Conservation (phyloP, 1,140 invertebrate genomes). For the Drosophila mayri region DNA sequence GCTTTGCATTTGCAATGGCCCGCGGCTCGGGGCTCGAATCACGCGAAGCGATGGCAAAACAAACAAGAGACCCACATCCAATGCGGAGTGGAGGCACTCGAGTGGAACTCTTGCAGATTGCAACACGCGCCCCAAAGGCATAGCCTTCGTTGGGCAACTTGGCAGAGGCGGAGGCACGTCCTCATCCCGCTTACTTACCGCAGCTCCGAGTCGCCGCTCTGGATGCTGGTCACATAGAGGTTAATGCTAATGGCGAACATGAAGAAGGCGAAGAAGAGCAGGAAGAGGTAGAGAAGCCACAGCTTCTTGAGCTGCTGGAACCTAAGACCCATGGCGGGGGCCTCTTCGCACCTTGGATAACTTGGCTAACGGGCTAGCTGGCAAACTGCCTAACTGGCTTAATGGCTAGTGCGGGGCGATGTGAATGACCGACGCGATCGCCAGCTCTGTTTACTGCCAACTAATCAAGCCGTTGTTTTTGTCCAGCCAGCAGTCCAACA, state of each 20-base stretch:
- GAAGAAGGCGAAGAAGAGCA: conserved; percentile 84
- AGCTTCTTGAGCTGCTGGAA: conserved; percentile 83
- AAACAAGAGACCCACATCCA: conserved; percentile 48
- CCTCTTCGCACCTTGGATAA: conserved; percentile 9
- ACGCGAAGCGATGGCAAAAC: conserved; percentile 56
- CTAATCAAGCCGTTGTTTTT: conserved; percentile 56
- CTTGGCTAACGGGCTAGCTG: background rate
- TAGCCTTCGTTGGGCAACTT: conserved; percentile 58
- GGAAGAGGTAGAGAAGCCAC: conserved; percentile 80
- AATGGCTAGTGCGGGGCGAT: conserved; percentile 13
- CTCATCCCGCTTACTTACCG: conserved; percentile 61
- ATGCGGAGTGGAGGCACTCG: conserved; percentile 69
- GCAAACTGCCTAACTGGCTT: background rate
- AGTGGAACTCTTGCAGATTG: conserved; percentile 69
- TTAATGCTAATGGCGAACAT: conserved; percentile 85
- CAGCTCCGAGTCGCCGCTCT: conserved; percentile 50
- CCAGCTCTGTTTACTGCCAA: conserved; percentile 54
- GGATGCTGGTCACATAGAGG: conserved; percentile 81
- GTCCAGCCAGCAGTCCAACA: conserved; percentile 15
- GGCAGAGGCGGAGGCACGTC: conserved; percentile 11
- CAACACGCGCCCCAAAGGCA: conserved; percentile 54
- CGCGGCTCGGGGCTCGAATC: conserved; percentile 42
- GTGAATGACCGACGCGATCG: conserved; percentile 53
- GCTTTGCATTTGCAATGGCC: conserved; percentile 65
- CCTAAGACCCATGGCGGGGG: conserved; percentile 71